Base-by-base conservation (phyloP, 2,888 invertebrate genomes). In the Ophioninae sp. region DNA sequence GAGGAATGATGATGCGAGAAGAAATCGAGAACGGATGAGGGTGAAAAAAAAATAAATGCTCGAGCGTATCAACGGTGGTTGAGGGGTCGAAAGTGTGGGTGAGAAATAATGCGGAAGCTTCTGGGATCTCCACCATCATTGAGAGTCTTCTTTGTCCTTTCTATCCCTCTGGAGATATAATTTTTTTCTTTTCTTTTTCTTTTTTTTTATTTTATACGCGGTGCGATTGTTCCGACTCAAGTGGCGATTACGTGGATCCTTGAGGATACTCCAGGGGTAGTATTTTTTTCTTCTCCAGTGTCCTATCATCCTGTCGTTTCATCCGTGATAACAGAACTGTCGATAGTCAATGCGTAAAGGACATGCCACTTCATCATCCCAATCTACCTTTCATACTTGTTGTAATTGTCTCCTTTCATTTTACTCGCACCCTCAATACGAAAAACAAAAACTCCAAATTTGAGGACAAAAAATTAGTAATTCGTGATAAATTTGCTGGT, bases 61-160 rank as follows among this genome's bases (percentile, higher is more conserved):
- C 56, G 64, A 70, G 70, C 23, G 57, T 70, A 70, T 70, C 7
- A 64, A 70, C 70, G 78, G 70, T 7, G n/a, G 70, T 70, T 39
- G 64, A 69, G 78, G 78, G 70, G 61, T 76, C 56, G 62, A 57
- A 37, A 59, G 65, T 76, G 75, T 44, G 75, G 20, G 73, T 74
- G 81, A 62, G 69, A 81, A 81, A 78, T 78, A 61, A 59, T 70
- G 69, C 80, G 67, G 64, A 70, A 83, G 77, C 76, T 61, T 72
- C 56, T 41, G 21, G 61, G 68, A 30, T 23, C 62, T 73, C 23
- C 41, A 67, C 56, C 62, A 72, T 79, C 39, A 73, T 62, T 59
- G 81, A 74, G 65, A 57, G 69, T 74, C 41, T 61, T 73, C 37
- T 62, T 74, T 41, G 41, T 65, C 64, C 50, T 57, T 62, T n/a